Percentiles rank a stretch among this genome's conserved stretches.
These are phyloP conservation scores for Cataglyphis cursor DNA, from an alignment of 2,888 invertebrate species.

Conservation along the genomic window DNA sequence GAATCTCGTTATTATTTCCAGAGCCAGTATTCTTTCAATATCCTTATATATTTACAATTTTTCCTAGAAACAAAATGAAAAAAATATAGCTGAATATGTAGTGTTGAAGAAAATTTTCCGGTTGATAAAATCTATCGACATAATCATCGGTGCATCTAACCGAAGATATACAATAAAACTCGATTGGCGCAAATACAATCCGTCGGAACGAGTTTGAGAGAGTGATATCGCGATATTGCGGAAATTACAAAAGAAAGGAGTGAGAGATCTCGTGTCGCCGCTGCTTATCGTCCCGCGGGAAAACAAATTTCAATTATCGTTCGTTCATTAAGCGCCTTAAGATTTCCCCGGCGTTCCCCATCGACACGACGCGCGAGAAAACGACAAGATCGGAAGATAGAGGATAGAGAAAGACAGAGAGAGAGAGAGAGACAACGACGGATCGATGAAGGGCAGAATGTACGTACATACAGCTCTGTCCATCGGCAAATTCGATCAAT, in stretches of 20 bases:
- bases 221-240: constrained; percentile 9
- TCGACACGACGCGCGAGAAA: constrained; percentile 21
- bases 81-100: not conserved
- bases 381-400: constrained; percentile 26
- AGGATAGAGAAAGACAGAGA: constrained; percentile 32
- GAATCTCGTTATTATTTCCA: not conserved
- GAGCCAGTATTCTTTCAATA: not conserved
- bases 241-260: constrained; percentile 23
- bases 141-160: not conserved
- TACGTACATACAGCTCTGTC: constrained; percentile 40
- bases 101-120: not conserved
- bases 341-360: not conserved
- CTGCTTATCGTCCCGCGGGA: constrained; percentile 26
- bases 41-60: too few relatives aligned
- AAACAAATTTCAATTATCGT: constrained; percentile 64
- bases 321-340: constrained; percentile 48
- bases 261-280: not conserved
- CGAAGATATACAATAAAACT: constrained; percentile 23
- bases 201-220: not conserved
- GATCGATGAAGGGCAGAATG: constrained; percentile 62
- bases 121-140: not conserved
- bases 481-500: constrained; percentile 61
- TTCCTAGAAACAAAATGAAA: not conserved
- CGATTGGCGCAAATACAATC: constrained; percentile 25
- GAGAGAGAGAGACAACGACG: constrained; percentile 28